Base-by-base conservation (phyloP, 2,888 invertebrate genomes). In the Metallyticus violacea region DNA sequence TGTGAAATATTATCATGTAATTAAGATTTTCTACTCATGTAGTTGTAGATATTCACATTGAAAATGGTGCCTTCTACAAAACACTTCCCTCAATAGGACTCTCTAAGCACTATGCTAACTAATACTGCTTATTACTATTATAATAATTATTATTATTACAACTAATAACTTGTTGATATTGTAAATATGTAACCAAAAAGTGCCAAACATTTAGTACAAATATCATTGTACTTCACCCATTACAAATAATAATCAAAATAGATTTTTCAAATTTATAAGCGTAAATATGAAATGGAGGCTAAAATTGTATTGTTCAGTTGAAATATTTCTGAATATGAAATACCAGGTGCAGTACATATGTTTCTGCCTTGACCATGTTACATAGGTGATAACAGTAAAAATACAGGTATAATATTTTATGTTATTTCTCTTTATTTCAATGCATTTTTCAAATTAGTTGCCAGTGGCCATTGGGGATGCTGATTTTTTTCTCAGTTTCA, bases 161-260 rank as follows among this genome's bases (percentile, higher is more conserved):
- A n/a, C n/a, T n/a, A n/a, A n/a, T n/a, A 62, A 62, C 40, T 62
- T 15, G 40, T 62, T 62, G 40, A 62, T 62, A 62, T 62, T 62
- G 40, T 62, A 62, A 15, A 62, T 62, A 62, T 62, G 22, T 62
- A 62, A 62, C 26, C 26, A 62, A 6, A 26, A 82, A 82, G 82
- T 82, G 82, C 82, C 82, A 82, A 82, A 82, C 15, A 40, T 82
- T 26, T 27, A 82, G 82, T 82, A 82, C 82, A 82, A 82, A 82
- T 82, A 26, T 22, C 9, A 82, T 25, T 82, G 82, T 82, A 82
- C 76, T 15, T 29, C 26, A 76, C n/a, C 22, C 40, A 62, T 40
- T 9, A 40, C 22, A 9, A 15, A 62, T 62, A 62, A 62, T 62
- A 62, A 62, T 62, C 40, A 62, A 62, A 3, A 15, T 62, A 62